Evolutionary conservation across 2,113 vertebrate genomes (phyloP), one percentile per base, ranked within the genome.

Genomic region (Pongo pygmaeus): DNA sequence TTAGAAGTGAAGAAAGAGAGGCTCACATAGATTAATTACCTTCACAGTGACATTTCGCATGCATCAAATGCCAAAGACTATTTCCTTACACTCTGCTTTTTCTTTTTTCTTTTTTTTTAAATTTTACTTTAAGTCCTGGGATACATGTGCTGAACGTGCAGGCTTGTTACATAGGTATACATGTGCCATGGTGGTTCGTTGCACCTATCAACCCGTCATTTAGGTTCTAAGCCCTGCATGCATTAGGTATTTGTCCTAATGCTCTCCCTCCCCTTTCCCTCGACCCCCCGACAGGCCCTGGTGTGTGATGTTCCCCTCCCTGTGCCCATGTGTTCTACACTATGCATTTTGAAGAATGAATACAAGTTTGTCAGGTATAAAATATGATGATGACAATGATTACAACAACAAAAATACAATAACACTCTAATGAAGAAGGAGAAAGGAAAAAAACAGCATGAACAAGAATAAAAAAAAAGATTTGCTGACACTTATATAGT

Each of bases 401-500:
- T 35, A 46, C 32, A 57, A 30, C 23, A 75, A 14, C 1, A 83
- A n/a, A 12, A 20, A 40, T 38, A 64, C 14, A 61, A 50, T 50
- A 38, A 4, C 32, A 50, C 4, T 50, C 69, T 25, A 80, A 38
- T 38, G 6, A 67, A 69, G 25, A 57, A 59, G 27, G 22, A 50
- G 6, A 17, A 52, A 16, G 16, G 32, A 17, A 12, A 8, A n/a
- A 7, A 50, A 25, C 12, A 32, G 1, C 6, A 30, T 12, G 1
- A 48, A 48, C 18, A 64, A 38, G 9, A 55, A 84, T 27, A 18
- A 12, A 78, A n/a, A n/a, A 46, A 3, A 55, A 64, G 22, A 48
- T 30, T 17, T 52, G 27, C 12, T 74, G 38, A 43, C 3, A 27
- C 8, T 20, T 67, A 43, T 7, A 25, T 23, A 74, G 5, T 27